Percentiles rank a stretch among this genome's conserved stretches.
These are phyloP conservation scores for Pterocles orientalis DNA, from an alignment of 2,113 vertebrate species.

Conservation along the genomic window DNA sequence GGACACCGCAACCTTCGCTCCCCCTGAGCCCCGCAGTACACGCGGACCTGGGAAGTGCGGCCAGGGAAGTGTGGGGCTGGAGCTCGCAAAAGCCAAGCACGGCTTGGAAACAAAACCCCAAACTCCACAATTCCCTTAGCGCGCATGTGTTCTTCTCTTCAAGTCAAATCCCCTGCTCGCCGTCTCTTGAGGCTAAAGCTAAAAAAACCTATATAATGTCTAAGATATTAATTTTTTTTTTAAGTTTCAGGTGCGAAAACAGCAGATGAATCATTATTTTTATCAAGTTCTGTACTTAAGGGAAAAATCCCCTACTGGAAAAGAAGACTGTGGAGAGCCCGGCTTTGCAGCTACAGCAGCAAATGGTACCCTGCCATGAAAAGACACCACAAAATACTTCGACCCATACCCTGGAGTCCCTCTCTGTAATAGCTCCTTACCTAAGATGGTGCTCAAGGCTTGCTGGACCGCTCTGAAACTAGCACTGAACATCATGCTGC, in stretches of 20 bases:
- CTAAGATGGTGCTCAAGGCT: background rate
- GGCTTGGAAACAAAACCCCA: background rate
- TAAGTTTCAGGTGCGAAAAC: background rate
- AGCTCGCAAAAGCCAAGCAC: background rate
- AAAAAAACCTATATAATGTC: background rate
- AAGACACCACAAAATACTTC: background rate
- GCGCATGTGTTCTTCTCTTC: conserved; percentile 3
- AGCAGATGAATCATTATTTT: conserved; percentile 22
- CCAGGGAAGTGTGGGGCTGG: background rate
- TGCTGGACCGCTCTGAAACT: background rate
- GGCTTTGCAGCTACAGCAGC: background rate
- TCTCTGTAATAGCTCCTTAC: background rate
- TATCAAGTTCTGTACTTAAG: conserved; percentile 6
- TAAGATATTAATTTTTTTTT: background rate
- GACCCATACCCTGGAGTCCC: background rate
- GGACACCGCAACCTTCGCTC: background rate
- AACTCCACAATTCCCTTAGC: background rate
- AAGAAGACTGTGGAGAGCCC: background rate
- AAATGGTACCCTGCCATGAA: background rate
- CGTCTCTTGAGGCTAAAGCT: background rate
- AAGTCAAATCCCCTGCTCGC: background rate
- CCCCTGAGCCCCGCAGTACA: background rate
- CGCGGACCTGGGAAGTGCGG: background rate
- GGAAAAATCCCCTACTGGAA: background rate
- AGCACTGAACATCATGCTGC: background rate